Percentiles rank a stretch among this genome's conserved stretches.
Evolutionary conservation across 1,140 invertebrate genomes (phyloP).

Genomic region (Wiebesia pumilae): DNA sequence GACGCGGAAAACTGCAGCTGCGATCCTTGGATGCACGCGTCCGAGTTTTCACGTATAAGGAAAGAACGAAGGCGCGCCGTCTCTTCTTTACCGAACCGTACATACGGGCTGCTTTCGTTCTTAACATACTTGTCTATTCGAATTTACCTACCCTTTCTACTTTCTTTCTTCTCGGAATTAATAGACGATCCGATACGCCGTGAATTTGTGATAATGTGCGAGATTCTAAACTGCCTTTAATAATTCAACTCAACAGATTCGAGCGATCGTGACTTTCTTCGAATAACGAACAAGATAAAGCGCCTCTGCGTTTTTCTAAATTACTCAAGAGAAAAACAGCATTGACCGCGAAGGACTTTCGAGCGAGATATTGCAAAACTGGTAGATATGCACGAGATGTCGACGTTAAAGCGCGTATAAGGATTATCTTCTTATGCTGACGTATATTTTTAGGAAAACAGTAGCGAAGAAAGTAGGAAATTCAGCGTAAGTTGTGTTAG

Average conservation of each 20-base stretch:
- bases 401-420: too few species aligned
- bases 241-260: background rate
- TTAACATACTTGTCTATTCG: background rate
- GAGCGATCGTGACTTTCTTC: background rate
- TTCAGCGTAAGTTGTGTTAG: too few species aligned
- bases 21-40: background rate
- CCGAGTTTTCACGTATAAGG: background rate
- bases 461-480: too few species aligned
- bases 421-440: too few species aligned
- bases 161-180: background rate
- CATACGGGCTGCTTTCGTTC: background rate
- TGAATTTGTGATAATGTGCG: background rate
- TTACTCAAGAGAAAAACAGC: too few species aligned
- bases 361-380: too few species aligned
- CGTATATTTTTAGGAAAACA: too few species aligned
- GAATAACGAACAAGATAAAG: background rate
- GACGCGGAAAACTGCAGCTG: background rate
- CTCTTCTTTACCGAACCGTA: background rate
- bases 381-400: too few species aligned
- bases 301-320: too few species aligned
- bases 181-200: background rate
- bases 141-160: background rate
- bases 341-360: too few species aligned
- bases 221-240: background rate
- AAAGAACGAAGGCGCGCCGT: too few species aligned